Base-by-base conservation (phyloP, 2,113 vertebrate genomes). In the Corythornis cristatus region DNA sequence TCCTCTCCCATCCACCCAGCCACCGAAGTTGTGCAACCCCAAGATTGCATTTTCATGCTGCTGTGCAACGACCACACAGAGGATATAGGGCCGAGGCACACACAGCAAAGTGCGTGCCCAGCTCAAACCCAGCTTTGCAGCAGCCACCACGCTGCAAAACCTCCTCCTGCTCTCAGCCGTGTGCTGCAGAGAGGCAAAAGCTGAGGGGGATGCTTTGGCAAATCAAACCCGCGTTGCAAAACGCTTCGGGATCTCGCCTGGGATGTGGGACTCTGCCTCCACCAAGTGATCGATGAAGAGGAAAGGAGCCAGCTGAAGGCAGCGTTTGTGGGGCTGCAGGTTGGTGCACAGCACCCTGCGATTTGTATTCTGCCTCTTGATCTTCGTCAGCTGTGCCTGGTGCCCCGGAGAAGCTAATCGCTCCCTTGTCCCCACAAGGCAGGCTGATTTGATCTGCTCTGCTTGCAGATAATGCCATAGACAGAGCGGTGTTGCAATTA, bases 211-310 rank as follows among this genome's bases (percentile, higher is more conserved):
- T 13, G 33, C 83, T 53, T 45, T 5, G 46, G 70, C n/a, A 93
- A 58, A 57, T 29, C 66, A 58, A 29, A 46, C 23, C 53, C 2
- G 1, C 0, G 0, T 5, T 28, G 37, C 64, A 25, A 33, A 93
- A 15, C 0, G 6, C 40, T 6, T 35, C 25, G 70, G 77, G 72
- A 72, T 45, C 33, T 19, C 5, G 9, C 3, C 51, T 20, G 88
- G 64, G 71, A 62, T 15, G 73, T 8, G 76, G 29, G 90, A 65
- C 90, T 93, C 75, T 95, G 93, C 86, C 83, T 92, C 88, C 93
- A 81, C 70, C 92, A 46, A 91, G 90, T 43, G 88, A 76, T 88
- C 21, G 62, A 57, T 70, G 64, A 19, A 72, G 46, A 22, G 22
- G 48, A 50, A 23, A 58, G 2, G 18, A 71, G 37, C 21, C 70